A percentile compares a stretch with the other conserved stretches of the same genome.
These are phyloP conservation scores for Linnaemya vulpina DNA, from an alignment of 2,888 invertebrate genomes.

Conservation along the genomic window DNA sequence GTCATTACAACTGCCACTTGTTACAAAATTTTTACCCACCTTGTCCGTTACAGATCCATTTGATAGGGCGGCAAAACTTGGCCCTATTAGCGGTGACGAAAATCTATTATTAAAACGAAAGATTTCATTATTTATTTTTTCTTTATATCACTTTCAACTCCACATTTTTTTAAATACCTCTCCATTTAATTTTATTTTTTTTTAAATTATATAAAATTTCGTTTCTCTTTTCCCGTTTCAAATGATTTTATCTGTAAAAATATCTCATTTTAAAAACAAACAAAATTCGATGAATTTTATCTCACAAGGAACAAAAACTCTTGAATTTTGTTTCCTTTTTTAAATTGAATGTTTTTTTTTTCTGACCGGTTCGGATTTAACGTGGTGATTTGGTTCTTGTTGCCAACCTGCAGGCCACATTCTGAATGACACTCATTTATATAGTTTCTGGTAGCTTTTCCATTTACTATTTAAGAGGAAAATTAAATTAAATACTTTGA, in stretches of 20 bases:
- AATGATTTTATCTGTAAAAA: conserved; percentile 49
- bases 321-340: conserved; percentile 62
- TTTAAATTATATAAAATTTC: background rate
- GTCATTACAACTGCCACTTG: background rate
- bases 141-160: background rate
- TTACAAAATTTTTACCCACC: conserved; percentile 81
- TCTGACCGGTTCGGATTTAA: conserved; percentile 77
- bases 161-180: conserved; percentile 74
- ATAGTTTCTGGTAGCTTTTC: conserved; percentile 74
- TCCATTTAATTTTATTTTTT: too few species aligned
- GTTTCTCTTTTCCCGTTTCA: background rate
- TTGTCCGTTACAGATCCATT: conserved; percentile 93
- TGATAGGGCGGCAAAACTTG: conserved; percentile 82
- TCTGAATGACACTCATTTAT: conserved; percentile 73
- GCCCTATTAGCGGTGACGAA: conserved; percentile 78
- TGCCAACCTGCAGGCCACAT: conserved; percentile 77
- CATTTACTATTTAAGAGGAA: conserved; percentile 39
- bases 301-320: conserved; percentile 7
- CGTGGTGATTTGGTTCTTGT: conserved; percentile 77
- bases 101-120: conserved; percentile 58
- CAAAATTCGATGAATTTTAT: conserved; percentile 5
- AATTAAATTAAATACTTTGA: conserved; percentile 60
- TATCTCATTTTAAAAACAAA: conserved; percentile 76
- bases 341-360: conserved; percentile 25
- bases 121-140: background rate